Percentiles rank a stretch among this genome's conserved stretches.
phyloP scores from a whole-genome alignment of 2,113 vertebrate genomes.

The Sylvicapra grimmia region DNA sequence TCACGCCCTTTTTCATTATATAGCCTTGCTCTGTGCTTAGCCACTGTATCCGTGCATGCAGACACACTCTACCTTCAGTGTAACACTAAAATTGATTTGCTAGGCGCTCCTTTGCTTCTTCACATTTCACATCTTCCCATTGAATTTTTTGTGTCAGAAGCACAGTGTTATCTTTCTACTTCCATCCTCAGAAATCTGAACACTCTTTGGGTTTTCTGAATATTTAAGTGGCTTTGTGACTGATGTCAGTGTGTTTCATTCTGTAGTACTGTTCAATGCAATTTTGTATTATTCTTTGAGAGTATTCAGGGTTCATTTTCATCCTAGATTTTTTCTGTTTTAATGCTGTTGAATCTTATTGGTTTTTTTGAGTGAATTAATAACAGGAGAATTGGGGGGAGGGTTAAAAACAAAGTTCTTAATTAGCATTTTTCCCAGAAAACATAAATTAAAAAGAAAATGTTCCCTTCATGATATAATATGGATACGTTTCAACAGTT shows the following conservation, averaged over 20 bases:
- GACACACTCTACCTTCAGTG: conserved; percentile 37
- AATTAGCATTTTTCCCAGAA: not conserved
- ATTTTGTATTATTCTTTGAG: conserved; percentile 36
- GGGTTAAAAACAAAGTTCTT: not conserved
- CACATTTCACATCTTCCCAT: conserved; percentile 48
- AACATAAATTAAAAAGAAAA: not conserved
- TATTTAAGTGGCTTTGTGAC: conserved; percentile 52
- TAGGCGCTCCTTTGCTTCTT: conserved; percentile 27
- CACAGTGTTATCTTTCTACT: conserved; percentile 35
- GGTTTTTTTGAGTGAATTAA: not conserved
- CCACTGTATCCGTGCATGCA: conserved; percentile 31
- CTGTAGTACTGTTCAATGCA: not conserved
- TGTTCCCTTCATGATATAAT: not conserved
- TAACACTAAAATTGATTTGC: conserved; percentile 56
- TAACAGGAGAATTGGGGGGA: not conserved
- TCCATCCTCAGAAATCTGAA: conserved; percentile 27
- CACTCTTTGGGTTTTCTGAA: conserved; percentile 40
- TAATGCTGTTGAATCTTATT: not conserved
- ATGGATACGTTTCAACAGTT: not conserved
- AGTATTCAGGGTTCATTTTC: not conserved
- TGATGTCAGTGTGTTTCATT: not conserved
- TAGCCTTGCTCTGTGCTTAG: conserved; percentile 11
- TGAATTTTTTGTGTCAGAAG: conserved; percentile 50
- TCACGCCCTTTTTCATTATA: not conserved
- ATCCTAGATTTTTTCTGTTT: conserved; percentile 28